phyloP scores from a whole-genome alignment of 2,888 invertebrate species.

The Cerastis rubricosa region DNA sequence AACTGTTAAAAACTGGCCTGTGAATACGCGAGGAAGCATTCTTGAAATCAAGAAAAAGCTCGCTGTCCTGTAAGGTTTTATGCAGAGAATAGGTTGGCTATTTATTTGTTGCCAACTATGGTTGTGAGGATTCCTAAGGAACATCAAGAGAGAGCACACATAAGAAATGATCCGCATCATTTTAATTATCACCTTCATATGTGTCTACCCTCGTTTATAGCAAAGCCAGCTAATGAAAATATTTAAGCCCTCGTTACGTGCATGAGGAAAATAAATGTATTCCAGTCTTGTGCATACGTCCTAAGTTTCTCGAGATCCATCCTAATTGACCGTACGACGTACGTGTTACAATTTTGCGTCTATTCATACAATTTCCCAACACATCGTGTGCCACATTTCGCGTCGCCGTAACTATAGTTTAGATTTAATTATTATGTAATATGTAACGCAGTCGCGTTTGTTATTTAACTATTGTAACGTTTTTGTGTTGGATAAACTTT shows the following conservation, averaged over 20 bases:
- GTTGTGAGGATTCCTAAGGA: neutral
- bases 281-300: neutral
- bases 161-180: too few relatives aligned
- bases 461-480: constrained; percentile 53
- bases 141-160: neutral
- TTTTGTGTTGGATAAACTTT: constrained; percentile 26
- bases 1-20: neutral
- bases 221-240: neutral
- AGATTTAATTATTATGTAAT: constrained; percentile 70
- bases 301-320: constrained; percentile 29
- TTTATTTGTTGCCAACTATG: neutral
- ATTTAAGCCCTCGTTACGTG: neutral
- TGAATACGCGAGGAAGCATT: neutral
- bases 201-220: too few relatives aligned
- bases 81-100: neutral
- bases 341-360: constrained; percentile 41
- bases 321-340: constrained; percentile 35
- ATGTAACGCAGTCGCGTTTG: constrained; percentile 49
- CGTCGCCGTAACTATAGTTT: constrained; percentile 56
- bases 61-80: neutral
- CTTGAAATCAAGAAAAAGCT: neutral
- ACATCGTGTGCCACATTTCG: constrained; percentile 60
- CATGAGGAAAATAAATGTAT: neutral
- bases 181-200: too few relatives aligned
- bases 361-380: constrained; percentile 62